A percentile compares a stretch with the other conserved stretches of the same genome.
phyloP scores from a whole-genome alignment of 2,888 invertebrate species.

The Anticlea derivata region DNA sequence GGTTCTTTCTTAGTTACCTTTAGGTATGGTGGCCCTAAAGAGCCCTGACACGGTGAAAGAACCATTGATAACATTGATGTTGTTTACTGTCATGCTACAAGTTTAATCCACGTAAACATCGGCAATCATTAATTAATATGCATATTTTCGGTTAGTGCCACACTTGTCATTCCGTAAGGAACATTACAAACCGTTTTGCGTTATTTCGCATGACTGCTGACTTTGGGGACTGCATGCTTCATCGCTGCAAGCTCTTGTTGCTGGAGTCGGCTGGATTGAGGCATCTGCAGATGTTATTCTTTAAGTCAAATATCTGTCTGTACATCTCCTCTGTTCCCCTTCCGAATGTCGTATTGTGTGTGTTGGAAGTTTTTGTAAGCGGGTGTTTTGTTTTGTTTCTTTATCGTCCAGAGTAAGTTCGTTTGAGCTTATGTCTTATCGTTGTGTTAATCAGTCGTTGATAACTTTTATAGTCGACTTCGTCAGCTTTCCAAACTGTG shows the following conservation, averaged over 20 bases:
- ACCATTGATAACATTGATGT: no score
- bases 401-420: no score
- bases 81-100: neutral
- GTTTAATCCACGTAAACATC: no score
- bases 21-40: no score
- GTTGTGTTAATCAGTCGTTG: no score
- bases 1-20: no score
- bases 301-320: conserved; percentile 1
- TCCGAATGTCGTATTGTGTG: no score
- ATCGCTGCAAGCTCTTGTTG: conserved; percentile 60
- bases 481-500: no score
- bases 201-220: conserved; percentile 65
- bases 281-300: conserved; percentile 62
- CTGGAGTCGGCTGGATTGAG: conserved; percentile 45
- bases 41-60: no score
- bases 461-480: no score
- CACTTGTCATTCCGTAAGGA: conserved; percentile 23
- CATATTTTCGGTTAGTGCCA: conserved; percentile 16
- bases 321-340: neutral
- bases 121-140: no score
- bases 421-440: no score
- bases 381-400: neutral
- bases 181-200: conserved; percentile 70
- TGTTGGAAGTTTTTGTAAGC: neutral
- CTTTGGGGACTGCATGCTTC: conserved; percentile 69